Base-by-base conservation (phyloP, 2,888 invertebrate genomes). In the Timandra comae region DNA sequence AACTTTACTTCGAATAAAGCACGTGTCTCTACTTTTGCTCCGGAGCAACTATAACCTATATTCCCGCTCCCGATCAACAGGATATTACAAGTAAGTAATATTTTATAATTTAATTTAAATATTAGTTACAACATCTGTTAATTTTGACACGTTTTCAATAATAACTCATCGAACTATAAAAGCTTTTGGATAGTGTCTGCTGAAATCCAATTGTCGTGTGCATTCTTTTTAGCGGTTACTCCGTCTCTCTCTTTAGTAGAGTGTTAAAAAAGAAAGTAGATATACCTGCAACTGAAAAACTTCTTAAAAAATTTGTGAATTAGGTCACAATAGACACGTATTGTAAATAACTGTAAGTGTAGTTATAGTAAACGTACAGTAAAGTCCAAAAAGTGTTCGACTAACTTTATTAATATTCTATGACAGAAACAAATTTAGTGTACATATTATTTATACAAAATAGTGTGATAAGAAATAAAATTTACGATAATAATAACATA, bases 21-120 rank as follows among this genome's bases (percentile, higher is more conserved):
- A 80, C 80, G 80, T 81, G 80, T 77, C 73, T 56, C 43, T 44
- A 5, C 43, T 44, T n/a, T 66, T 66, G 69, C 61, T 58, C 60
- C 61, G 52, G 54, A 60, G 55, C 51, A 57, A 61, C 58, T 68
- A 63, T 71, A 71, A 71, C 71, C 71, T 71, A 55, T 46, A 56
- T 10, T 10, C 7, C 9, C 24, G 4, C 2, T 11, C 24, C 7
- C 24, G 7, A 9, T 9, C 9, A 24, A 9, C 7, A 11, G 9
- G 8, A 22, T 9, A 4, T 9, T 22, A 11, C 24, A 9, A 10
- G 24, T 24, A 24, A 24, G 24, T 24, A 24, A 3, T 24, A 11
- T 11, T 22, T 11, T 24, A 2, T 10, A 6, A 11, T 4, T 2
- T 7, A 24, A 5, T 11, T 24, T 11, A 24, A 11, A 6, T 23